Evolutionary conservation across 1,140 invertebrate species (phyloP).

Genomic region (Ptiloglossa arizonensis): DNA sequence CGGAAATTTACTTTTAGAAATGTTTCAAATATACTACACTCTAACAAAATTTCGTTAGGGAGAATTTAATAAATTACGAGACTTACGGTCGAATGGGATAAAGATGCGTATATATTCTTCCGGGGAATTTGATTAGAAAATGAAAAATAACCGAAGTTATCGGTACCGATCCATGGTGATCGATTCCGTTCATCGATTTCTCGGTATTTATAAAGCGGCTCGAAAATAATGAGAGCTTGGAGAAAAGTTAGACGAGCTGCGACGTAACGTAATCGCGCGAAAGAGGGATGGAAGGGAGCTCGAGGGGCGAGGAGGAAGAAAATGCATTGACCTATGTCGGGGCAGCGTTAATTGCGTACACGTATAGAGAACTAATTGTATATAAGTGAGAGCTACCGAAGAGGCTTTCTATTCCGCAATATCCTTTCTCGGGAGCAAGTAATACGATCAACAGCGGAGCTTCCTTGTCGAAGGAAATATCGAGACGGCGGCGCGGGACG

Average conservation of each 20-base stretch:
- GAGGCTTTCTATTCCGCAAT: conserved; percentile 43
- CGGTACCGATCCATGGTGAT: too few relatives aligned
- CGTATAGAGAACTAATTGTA: conserved; percentile 23
- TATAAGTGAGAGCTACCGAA: neutral
- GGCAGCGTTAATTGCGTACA: conserved; percentile 8
- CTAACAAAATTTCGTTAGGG: too few relatives aligned
- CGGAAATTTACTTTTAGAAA: too few relatives aligned
- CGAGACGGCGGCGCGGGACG: conserved; percentile 36
- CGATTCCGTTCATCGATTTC: too few relatives aligned
- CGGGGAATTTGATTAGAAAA: too few relatives aligned
- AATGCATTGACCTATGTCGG: neutral
- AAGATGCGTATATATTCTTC: too few relatives aligned
- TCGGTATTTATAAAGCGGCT: neutral
- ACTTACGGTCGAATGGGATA: too few relatives aligned
- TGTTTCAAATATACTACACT: too few relatives aligned
- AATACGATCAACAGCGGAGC: conserved; percentile 69
- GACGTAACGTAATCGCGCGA: neutral
- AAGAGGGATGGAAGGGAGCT: too few relatives aligned
- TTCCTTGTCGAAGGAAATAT: conserved; percentile 58
- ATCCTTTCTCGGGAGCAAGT: conserved; percentile 63
- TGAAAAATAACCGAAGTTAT: too few relatives aligned
- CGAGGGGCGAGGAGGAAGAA: too few relatives aligned
- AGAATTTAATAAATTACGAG: too few relatives aligned
- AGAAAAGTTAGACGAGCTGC: neutral
- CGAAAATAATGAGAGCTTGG: neutral